Evolutionary conservation across 2,797 vertebrate genomes (phyloP).

Genomic region (Sylvia borin): DNA sequence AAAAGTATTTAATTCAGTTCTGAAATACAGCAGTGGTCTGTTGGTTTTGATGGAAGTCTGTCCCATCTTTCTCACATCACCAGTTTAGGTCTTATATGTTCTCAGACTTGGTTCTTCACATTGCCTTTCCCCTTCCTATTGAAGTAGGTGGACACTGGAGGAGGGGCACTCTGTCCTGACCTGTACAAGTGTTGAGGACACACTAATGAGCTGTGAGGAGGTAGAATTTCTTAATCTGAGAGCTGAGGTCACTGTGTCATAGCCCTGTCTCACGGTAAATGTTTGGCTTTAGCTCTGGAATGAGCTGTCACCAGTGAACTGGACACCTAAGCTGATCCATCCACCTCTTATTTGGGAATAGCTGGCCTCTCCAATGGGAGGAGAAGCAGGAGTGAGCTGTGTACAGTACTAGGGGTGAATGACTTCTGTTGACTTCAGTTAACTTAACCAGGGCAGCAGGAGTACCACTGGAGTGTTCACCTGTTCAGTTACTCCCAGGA

Average conservation of each 20-base stretch:
- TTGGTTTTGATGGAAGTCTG: background rate
- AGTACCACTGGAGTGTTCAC: background rate
- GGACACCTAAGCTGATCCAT: rapidly evolving
- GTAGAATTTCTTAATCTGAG: background rate
- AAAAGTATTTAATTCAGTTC: background rate
- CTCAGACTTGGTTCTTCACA: background rate
- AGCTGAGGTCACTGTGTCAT: background rate
- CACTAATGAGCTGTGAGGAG: background rate
- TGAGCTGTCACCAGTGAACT: background rate
- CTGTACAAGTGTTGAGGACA: background rate
- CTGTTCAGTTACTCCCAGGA: rapidly evolving
- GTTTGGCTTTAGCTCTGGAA: background rate
- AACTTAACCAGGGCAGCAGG: background rate
- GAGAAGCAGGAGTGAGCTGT: background rate
- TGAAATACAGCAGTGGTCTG: background rate
- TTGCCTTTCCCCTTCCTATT: background rate
- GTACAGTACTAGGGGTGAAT: background rate
- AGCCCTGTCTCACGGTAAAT: background rate
- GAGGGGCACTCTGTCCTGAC: background rate
- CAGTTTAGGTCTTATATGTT: background rate
- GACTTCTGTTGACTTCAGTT: background rate
- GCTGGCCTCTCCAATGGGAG: background rate
- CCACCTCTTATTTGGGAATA: background rate
- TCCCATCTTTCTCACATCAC: rapidly evolving
- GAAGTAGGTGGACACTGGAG: background rate